These are phyloP conservation scores for Spodoptera litura DNA, from an alignment of 1,140 invertebrate species.

Conservation along the genomic window DNA sequence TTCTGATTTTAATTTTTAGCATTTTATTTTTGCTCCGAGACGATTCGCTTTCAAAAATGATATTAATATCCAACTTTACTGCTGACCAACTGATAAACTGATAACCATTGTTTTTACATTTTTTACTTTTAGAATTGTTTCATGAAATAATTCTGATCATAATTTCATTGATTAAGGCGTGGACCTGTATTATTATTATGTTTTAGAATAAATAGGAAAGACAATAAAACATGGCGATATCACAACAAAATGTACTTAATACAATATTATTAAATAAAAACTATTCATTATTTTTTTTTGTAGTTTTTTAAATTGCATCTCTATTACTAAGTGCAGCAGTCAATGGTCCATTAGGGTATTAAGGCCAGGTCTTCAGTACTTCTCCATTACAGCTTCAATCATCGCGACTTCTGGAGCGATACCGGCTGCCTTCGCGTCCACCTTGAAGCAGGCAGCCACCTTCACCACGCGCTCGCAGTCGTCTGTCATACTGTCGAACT, in stretches of 20 bases:
- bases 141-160: no score
- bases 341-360: neutral
- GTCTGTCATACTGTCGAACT: slow-evolving; percentile 69
- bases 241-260: neutral
- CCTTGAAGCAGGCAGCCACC: slow-evolving; percentile 77
- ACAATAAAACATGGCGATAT: neutral
- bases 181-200: no score
- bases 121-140: no score
- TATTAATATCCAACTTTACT: no score
- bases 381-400: slow-evolving; percentile 77
- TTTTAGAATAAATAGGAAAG: neutral
- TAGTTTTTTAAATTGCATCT: slow-evolving; percentile 24
- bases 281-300: slow-evolving; percentile 36
- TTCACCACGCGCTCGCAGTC: slow-evolving; percentile 76
- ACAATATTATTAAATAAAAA: neutral
- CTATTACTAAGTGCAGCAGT: slow-evolving; percentile 4
- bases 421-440: slow-evolving; percentile 66
- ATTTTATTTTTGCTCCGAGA: no score
- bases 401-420: slow-evolving; percentile 78
- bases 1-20: no score
- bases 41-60: no score
- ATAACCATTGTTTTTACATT: no score
- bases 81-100: no score
- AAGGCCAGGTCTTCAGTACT: slow-evolving; percentile 54
- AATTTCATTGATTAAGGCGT: no score